Base-by-base conservation (phyloP, 2,797 vertebrate species). In the Eulemur rubriventer region DNA sequence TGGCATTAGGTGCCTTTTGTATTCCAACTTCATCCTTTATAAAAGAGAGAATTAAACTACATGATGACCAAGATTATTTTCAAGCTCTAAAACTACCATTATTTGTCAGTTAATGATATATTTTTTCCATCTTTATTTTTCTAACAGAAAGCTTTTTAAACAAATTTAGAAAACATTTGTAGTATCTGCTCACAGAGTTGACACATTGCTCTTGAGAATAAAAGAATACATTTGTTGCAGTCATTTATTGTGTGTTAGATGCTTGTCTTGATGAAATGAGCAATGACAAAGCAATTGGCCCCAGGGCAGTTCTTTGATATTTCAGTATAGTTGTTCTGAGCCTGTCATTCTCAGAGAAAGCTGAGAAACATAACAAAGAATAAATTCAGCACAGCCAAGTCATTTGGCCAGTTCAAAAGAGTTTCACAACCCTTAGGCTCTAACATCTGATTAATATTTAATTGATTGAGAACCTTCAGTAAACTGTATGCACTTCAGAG, bases 371-470 rank as follows among this genome's bases (percentile, higher is more conserved):
- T n/a, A 24, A 28, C 46, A 82, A 91, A 89, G 59, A 79, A 94
- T 87, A 86, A 80, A 69, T 72, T 89, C 65, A 83, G 33, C 33
- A 87, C 52, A 94, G 89, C n/a, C 0, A 26, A 75, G n/a, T 61
- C 78, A 26, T 41, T 33, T 57, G 89, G 12, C 35, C 75, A 61
- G 33, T 86, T 91, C 89, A 85, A 75, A 92, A 50, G 89, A 63
- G 17, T 72, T 88, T 69, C 12, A 16, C 11, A 70, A n/a, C 30
- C 20, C 63, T 59, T 85, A 61, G 46, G 63, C 33, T 48, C 69
- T 84, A 46, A 70, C 48, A 87, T 70, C 63, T 55, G 43, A 80
- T 85, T 92, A 70, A 87, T 86, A 93, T 92, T 94, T 88, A 82
- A 89, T 46, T 84, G 24, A 72, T 33, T 70, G 35, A 57, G 20